Evolutionary conservation across 1,140 invertebrate genomes (phyloP).

Genomic region (Drosophila guanche): DNA sequence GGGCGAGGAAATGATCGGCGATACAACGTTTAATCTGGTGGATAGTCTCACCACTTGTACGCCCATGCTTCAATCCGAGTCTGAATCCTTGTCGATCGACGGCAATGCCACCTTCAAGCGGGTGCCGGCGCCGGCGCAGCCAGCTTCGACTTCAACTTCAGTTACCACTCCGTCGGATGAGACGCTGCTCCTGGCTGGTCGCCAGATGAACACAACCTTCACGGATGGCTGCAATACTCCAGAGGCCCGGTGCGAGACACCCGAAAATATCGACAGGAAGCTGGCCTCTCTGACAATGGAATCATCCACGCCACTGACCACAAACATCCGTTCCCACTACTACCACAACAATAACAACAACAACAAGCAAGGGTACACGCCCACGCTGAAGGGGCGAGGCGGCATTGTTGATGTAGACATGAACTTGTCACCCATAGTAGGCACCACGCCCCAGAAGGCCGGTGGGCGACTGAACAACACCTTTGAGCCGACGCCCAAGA

Average conservation of each 20-base stretch:
- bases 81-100: slow-evolving; percentile 26
- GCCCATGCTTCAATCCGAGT: slow-evolving; percentile 29
- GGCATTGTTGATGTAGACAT: slow-evolving; percentile 32
- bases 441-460: slow-evolving; percentile 33
- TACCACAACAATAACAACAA: slow-evolving; percentile 35
- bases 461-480: slow-evolving; percentile 25
- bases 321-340: slow-evolving; percentile 38
- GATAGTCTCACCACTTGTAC: slow-evolving; percentile 64
- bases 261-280: slow-evolving; percentile 63
- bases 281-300: slow-evolving; percentile 57
- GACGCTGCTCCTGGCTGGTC: slow-evolving; percentile 40
- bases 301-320: slow-evolving; percentile 70
- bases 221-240: slow-evolving; percentile 70
- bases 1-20: slow-evolving; percentile 75
- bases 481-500: slow-evolving; percentile 21
- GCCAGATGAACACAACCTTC: slow-evolving; percentile 67
- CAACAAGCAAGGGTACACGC: slow-evolving; percentile 59
- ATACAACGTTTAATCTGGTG: slow-evolving; percentile 73
- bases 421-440: slow-evolving; percentile 75
- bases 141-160: slow-evolving; percentile 7
- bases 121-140: too few species aligned
- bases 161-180: slow-evolving; percentile 47
- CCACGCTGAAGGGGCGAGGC: slow-evolving; percentile 42
- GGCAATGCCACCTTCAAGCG: slow-evolving; percentile 55
- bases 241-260: slow-evolving; percentile 71